phyloP scores from a whole-genome alignment of 2,797 vertebrate genomes.

The Chaetophractus vellerosus region DNA sequence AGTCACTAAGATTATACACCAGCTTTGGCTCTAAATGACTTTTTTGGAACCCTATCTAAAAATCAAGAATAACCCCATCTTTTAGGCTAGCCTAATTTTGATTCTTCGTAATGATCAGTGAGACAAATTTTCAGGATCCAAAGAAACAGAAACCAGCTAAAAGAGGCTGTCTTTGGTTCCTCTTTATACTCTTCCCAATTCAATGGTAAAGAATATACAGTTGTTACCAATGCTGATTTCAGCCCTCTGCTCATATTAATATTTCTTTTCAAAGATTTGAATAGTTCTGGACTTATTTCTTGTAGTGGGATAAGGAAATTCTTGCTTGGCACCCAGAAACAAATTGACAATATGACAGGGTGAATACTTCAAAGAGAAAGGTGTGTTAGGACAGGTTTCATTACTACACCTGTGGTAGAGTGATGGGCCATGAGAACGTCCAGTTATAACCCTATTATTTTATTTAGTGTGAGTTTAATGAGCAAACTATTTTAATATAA shows the following conservation, averaged over 20 bases:
- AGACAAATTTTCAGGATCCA: not conserved
- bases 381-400: not conserved
- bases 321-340: not conserved
- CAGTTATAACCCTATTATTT: not conserved
- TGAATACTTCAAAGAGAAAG: not conserved
- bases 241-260: not conserved
- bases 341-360: not conserved
- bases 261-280: not conserved
- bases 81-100: not conserved
- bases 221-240: not conserved
- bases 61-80: not conserved
- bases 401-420: not conserved
- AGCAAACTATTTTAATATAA: slow-evolving; percentile 34
- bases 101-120: not conserved
- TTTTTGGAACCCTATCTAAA: not conserved
- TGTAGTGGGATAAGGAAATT: not conserved
- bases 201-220: not conserved
- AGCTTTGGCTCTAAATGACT: not conserved
- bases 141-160: not conserved
- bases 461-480: not conserved
- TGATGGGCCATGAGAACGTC: not conserved
- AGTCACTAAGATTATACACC: not conserved
- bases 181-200: not conserved
- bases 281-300: not conserved
- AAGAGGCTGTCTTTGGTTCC: not conserved